Base-by-base conservation (phyloP, 2,113 vertebrate species). In the Rallus limicola region DNA sequence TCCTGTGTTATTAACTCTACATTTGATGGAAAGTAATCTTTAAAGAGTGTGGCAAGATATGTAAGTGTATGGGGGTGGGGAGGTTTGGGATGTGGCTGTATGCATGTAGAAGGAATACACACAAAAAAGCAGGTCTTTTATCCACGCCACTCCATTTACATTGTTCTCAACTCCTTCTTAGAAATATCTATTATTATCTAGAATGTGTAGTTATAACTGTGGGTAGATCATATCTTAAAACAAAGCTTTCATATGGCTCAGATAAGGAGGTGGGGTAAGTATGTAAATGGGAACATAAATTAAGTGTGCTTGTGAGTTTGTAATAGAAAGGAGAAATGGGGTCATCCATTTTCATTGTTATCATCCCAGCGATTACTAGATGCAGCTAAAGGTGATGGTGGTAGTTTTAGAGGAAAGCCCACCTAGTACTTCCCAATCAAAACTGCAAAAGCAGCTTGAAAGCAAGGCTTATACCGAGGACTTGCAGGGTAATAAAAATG, bases 141-240 rank as follows among this genome's bases (percentile, higher is more conserved):
- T 62, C 82, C 33, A 63, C 9, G 14, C 50, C 76, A 44, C 44
- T 31, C 82, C 38, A 65, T 82, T 82, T 72, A 65, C 75, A 81
- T 50, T 28, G 18, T 40, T 77, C 58, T 80, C 1, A 1, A 67
- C 67, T 90, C 74, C 44, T 82, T 64, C 62, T 93, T 89, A 63
- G 48, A 77, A 91, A 92, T 93, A 91, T 68, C 33, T 93, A 26
- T 93, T 94, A 90, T 97, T 94, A 94, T 87, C 94, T 95, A 88
- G 69, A 94, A 95, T 28, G 59, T 86, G 71, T 59, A 92, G 15
- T 64, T 64, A 83, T 52, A 90, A 92, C 75, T 92, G 62, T 71
- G 60, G 19, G 8, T 72, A 95, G 92, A 94, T 86, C 76, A 1
- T 76, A 86, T 91, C 92, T 96, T 86, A 85, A 95, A 89, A 90